A percentile compares a stretch with the other conserved stretches of the same genome.
Conservation (phyloP, 2,888 invertebrate genomes). For the Xylocampa areola region DNA sequence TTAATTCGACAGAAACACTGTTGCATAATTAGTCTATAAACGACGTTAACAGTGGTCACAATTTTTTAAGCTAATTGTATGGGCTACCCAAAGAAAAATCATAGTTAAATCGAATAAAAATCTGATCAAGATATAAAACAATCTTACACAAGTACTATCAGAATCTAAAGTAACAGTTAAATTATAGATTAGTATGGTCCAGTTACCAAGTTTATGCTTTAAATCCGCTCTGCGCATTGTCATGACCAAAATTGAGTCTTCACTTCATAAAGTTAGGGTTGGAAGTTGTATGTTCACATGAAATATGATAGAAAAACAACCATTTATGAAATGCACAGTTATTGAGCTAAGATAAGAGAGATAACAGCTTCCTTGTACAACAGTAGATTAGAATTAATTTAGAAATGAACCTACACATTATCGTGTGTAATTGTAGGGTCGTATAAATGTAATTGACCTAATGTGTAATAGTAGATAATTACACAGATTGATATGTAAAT, state of each 20-base stretch:
- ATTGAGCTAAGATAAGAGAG: constrained; percentile 44
- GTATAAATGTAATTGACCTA: constrained; percentile 33
- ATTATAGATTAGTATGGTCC: constrained; percentile 53
- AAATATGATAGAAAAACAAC: constrained; percentile 41
- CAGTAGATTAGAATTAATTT: constrained; percentile 49
- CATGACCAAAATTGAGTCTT: constrained; percentile 37
- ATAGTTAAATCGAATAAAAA: constrained; percentile 10
- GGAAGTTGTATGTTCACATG: constrained; percentile 30
- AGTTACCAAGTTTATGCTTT: constrained; percentile 46
- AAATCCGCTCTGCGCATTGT: constrained; percentile 22
- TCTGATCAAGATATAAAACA: constrained; percentile 12
- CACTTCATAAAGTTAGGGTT: constrained; percentile 22
- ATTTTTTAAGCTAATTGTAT: no score
- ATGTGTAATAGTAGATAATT: constrained; percentile 35
- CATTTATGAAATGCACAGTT: constrained; percentile 49
- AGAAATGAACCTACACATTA: constrained; percentile 29
- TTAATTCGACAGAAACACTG: no score
- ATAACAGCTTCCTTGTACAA: constrained; percentile 46
- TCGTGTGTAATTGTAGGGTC: constrained; percentile 36
- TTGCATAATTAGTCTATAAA: no score
- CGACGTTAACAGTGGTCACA: no score
- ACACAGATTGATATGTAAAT: constrained; percentile 42
- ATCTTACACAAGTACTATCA: constrained; percentile 14
- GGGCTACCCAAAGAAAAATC: not conserved
- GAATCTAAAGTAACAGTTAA: constrained; percentile 48